Base-by-base conservation (phyloP, 2,888 invertebrate genomes). In the Plebejus anna region DNA sequence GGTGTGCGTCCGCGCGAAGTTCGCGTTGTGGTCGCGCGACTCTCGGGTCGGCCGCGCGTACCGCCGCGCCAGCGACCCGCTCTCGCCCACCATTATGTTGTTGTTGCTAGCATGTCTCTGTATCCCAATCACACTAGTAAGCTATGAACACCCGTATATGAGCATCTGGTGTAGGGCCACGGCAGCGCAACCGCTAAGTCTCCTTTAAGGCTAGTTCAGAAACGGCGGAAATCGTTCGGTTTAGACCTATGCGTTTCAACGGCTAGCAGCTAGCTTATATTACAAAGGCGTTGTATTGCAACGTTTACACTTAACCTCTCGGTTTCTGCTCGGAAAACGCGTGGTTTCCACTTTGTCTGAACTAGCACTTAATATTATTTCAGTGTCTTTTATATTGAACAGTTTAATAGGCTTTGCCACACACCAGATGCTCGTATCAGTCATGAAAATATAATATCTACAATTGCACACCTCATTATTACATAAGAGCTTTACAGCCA, bases 41-140 rank as follows among this genome's bases (percentile, higher is more conserved):
- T 89, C 90, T 78, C 90, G 87, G 85, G 91, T 81, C 79, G 91
- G 89, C 79, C 92, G 89, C 85, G 86, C 89, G 88, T 90, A 89
- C 82, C 92, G 88, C 83, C 93, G 89, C 86, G 92, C 91, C 90
- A 94, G 90, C 83, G 92, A 92, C 70, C 92, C 92, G 89, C 90
- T 89, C 87, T 91, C 92, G 86, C 90, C 92, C 83, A 90, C 89
- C 91, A 93, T 84, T 88, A 94, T 92, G 94, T 94, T 94, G 94
- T 94, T 94, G 94, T 94, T 94, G 93, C 94, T 94, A 92, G 94
- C 94, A 90, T 94, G 94, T 91, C 94, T 94, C 94, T 94, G 94
- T 89, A 87, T 86, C 90, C 92, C 93, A 93, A 90, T 86, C 87
- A 91, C 85, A 88, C 66, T 75, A 75, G 47, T 66, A 66, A 57